Evolutionary conservation across 2,888 invertebrate species (phyloP).

Genomic region (Odontothrips loti): DNA sequence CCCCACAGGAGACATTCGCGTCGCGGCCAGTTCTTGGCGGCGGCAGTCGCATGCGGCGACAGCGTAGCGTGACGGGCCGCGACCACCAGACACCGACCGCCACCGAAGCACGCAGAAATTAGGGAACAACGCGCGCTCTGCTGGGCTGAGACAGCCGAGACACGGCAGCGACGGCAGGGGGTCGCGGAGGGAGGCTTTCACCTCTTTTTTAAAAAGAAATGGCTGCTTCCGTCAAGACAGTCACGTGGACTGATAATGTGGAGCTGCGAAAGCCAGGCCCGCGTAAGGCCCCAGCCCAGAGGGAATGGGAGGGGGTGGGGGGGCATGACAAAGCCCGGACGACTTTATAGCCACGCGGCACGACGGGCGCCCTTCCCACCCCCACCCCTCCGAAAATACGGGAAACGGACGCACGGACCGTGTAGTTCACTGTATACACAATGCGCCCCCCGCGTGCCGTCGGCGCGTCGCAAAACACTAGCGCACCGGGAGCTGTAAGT

Average conservation of each 20-base stretch:
- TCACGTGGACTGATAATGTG: too few species aligned
- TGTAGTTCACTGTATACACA: too few species aligned
- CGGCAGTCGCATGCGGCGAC: background rate
- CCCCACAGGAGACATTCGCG: too few species aligned
- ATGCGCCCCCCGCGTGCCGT: background rate
- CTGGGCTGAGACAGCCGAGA: background rate
- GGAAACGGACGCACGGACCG: too few species aligned
- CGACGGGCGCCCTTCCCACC: background rate
- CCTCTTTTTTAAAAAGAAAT: too few species aligned
- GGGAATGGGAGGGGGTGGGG: background rate
- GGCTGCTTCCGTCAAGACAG: too few species aligned
- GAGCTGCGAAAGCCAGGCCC: too few species aligned
- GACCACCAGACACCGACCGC: background rate
- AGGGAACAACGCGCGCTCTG: too few species aligned
- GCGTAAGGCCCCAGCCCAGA: too few species aligned
- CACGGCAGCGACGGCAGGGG: background rate
- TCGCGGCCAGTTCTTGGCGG: too few species aligned
- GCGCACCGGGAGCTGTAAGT: background rate
- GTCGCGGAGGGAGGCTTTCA: too few species aligned
- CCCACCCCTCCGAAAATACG: too few species aligned
- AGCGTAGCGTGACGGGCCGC: background rate
- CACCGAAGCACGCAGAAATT: background rate
- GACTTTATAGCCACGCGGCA: conserved; percentile 15
- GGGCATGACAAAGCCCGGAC: background rate
- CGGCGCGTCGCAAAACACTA: background rate